These are phyloP conservation scores for Phaenicophaeus curvirostris DNA, from an alignment of 2,797 vertebrate genomes.

Conservation along the genomic window DNA sequence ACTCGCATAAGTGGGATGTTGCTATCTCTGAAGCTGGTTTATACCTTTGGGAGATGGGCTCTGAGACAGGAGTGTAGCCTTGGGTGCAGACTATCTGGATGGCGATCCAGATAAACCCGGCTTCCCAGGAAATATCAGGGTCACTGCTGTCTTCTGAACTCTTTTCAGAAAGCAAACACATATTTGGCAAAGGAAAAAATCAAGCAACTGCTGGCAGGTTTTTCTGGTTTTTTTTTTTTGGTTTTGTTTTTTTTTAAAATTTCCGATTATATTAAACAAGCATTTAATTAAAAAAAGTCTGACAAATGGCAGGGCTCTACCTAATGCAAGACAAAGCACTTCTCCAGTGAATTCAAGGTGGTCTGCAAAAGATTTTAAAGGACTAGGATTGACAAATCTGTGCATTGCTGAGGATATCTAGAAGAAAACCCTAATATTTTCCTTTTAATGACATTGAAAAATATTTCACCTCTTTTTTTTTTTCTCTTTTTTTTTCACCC, in stretches of 20 bases:
- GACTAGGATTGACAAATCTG: not conserved
- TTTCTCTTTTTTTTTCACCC: not conserved
- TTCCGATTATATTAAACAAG: not conserved
- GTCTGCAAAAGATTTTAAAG: not conserved
- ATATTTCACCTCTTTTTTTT: not conserved
- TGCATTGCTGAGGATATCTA: not conserved
- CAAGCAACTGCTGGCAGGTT: not conserved
- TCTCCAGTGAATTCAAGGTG: slow-evolving; percentile 29
- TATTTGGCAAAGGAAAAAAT: not conserved
- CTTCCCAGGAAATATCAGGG: not conserved
- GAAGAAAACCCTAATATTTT: not conserved
- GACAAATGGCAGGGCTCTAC: slow-evolving; percentile 38
- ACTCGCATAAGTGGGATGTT: not conserved
- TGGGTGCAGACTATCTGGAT: not conserved
- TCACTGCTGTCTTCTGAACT: not conserved
- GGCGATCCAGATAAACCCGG: not conserved
- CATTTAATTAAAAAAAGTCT: not conserved
- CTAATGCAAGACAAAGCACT: slow-evolving; percentile 9
- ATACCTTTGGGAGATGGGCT: fast-evolving
- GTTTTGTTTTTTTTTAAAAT: too few relatives aligned
- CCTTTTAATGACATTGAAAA: not conserved
- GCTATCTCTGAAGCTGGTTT: not conserved
- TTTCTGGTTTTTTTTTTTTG: not conserved
- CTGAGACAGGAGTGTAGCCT: not conserved
- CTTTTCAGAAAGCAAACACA: not conserved